Evolutionary conservation across 2,797 vertebrate genomes (phyloP), one percentile per base, ranked within the genome.

Genomic region (Sarcophilus harrisii): DNA sequence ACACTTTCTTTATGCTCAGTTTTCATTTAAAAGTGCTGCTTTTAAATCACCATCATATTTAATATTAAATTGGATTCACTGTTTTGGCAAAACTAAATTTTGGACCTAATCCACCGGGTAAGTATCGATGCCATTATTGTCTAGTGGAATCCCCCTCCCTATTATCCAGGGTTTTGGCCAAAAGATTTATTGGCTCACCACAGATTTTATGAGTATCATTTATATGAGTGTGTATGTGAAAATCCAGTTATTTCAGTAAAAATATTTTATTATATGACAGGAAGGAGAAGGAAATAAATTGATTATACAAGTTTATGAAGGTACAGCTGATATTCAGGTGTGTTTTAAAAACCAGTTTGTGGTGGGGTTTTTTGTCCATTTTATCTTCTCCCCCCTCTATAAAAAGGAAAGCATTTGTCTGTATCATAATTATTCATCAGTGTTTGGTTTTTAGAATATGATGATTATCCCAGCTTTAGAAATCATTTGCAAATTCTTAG

Each of bases 401-500:
- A 57, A 52, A 90, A 90, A 90, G 28, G 24, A 1, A 38, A 73
- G n/a, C 5, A 91, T 21, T 9, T 30, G 95, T 58, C 87, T 58
- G 58, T 87, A 27, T 91, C 55, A 10, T 38, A 21, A 2, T 91
- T 52, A 29, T 10, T 58, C 5, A n/a, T 93, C n/a, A 29, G 4
- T 45, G 38, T 57, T 96, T 93, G 57, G 0, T 94, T 21, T 94
- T 94, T 57, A 87, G 92, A 91, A 58, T 87, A 14, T 0, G 58
- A 3, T 3, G 91, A 32, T 0, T 90, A 90, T 54, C 55, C 29
- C 55, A 90, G 57, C 90, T 59, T 16, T 32, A 81, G 9, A 73
- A 90, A 0, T 14, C 54, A 96, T 94, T 91, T 93, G 30, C 10
- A 32, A 57, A 45, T 93, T 95, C 27, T 38, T 87, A 90, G 29